Conservation (phyloP, 1,140 invertebrate genomes). For the Ericerus pela region DNA sequence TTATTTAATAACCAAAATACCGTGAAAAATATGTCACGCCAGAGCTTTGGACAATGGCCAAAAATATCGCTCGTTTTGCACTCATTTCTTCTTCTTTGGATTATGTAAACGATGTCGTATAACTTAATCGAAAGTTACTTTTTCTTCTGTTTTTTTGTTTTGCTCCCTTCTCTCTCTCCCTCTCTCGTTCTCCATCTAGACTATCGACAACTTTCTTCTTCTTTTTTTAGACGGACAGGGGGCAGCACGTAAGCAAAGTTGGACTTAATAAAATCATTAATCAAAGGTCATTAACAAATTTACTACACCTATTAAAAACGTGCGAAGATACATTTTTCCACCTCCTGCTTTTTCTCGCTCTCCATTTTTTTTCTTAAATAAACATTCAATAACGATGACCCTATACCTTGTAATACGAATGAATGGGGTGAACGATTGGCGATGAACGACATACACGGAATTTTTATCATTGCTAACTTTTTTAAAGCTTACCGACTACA, state of each 20-base stretch:
- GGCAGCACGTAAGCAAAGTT: background rate
- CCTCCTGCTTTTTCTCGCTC: too few relatives aligned
- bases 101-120: background rate
- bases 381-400: too few relatives aligned
- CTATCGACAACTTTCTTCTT: background rate
- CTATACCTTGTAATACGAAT: too few relatives aligned
- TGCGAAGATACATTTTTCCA: too few relatives aligned
- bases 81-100: background rate
- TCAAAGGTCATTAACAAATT: background rate
- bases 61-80: slow-evolving; percentile 7
- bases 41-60: background rate
- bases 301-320: too few relatives aligned
- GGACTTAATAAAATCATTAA: background rate
- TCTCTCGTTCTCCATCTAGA: background rate
- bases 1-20: slow-evolving; percentile 3
- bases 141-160: background rate
- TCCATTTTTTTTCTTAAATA: too few relatives aligned
- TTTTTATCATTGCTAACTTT: too few relatives aligned
- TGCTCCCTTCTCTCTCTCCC: background rate
- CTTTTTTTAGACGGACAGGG: background rate
- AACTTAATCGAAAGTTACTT: background rate
- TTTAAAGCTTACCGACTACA: too few relatives aligned
- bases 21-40: slow-evolving; percentile 5
- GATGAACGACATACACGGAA: too few relatives aligned
- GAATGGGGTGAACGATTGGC: too few relatives aligned